phyloP scores from a whole-genome alignment of 2,888 invertebrate genomes.

The Ferrisia virgata region DNA sequence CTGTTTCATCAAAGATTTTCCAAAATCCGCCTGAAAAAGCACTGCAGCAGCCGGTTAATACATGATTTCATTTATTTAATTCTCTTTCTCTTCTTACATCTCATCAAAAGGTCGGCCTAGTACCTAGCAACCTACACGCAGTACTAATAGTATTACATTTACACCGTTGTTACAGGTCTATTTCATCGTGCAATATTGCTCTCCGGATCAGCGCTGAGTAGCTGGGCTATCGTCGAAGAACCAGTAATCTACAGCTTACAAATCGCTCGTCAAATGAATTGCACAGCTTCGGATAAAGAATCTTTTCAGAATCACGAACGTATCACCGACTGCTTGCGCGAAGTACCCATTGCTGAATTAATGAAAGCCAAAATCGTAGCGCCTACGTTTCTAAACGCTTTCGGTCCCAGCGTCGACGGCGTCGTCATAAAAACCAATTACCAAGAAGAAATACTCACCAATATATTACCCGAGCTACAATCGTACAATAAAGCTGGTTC shows the following conservation, averaged over 20 bases:
- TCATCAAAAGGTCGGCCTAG: too few relatives aligned
- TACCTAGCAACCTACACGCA: too few relatives aligned
- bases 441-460: constrained; percentile 72
- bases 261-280: constrained; percentile 72
- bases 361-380: constrained; percentile 72
- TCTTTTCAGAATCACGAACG: constrained; percentile 61
- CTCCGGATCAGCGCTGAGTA: constrained; percentile 64
- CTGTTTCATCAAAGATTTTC: too few relatives aligned
- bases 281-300: constrained; percentile 70
- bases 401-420: constrained; percentile 91
- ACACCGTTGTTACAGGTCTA: constrained; percentile 60
- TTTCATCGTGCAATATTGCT: constrained; percentile 74
- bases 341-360: constrained; percentile 70
- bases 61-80: too few relatives aligned
- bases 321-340: constrained; percentile 79
- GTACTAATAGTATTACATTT: too few relatives aligned
- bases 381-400: constrained; percentile 79
- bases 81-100: too few relatives aligned
- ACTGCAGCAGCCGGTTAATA: too few relatives aligned
- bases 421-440: constrained; percentile 88
- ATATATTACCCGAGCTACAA: constrained; percentile 54
- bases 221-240: constrained; percentile 86
- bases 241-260: constrained; percentile 77
- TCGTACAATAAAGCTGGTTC: constrained; percentile 45
- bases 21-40: too few relatives aligned